phyloP scores from a whole-genome alignment of 1,140 invertebrate species.

The Scaptomyza hsui region DNA sequence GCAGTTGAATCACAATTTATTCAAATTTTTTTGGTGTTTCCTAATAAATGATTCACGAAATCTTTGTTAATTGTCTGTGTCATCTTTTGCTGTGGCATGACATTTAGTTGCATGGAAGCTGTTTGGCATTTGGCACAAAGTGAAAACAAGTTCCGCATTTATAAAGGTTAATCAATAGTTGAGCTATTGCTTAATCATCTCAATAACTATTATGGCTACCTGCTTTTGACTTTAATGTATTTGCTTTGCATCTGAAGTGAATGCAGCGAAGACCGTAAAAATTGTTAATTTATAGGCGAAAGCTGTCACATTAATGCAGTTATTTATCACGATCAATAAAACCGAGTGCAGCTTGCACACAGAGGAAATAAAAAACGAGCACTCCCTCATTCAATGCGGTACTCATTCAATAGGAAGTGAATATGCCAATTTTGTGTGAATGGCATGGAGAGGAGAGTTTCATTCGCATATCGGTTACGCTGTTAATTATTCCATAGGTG shows the following conservation, averaged over 20 bases:
- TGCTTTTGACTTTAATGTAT: conserved; percentile 7
- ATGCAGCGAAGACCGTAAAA: conserved; percentile 43
- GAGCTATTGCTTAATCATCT: conserved; percentile 29
- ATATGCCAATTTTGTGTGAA: conserved; percentile 47
- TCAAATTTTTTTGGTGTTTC: neutral
- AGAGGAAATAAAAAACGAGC: conserved; percentile 27
- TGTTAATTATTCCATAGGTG: conserved; percentile 70
- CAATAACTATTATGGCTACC: conserved; percentile 12
- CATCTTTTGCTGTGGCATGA: neutral
- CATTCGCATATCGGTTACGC: conserved; percentile 54
- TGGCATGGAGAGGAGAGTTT: conserved; percentile 19
- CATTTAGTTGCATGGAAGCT: conserved; percentile 6
- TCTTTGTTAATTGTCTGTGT: neutral
- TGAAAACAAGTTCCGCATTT: conserved; percentile 9
- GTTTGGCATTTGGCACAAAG: conserved; percentile 13
- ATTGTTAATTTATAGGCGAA: conserved; percentile 64
- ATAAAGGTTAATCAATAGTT: conserved; percentile 24
- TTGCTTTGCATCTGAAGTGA: neutral
- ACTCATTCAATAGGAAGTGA: conserved; percentile 62
- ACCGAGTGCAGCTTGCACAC: conserved; percentile 35
- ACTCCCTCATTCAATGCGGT: conserved; percentile 43
- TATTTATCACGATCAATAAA: conserved; percentile 72
- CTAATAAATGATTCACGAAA: too few species aligned
- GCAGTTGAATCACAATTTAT: neutral
- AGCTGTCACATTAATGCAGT: conserved; percentile 79